Evolutionary conservation across 2,797 vertebrate species (phyloP).

Genomic region (Mus caroli): DNA sequence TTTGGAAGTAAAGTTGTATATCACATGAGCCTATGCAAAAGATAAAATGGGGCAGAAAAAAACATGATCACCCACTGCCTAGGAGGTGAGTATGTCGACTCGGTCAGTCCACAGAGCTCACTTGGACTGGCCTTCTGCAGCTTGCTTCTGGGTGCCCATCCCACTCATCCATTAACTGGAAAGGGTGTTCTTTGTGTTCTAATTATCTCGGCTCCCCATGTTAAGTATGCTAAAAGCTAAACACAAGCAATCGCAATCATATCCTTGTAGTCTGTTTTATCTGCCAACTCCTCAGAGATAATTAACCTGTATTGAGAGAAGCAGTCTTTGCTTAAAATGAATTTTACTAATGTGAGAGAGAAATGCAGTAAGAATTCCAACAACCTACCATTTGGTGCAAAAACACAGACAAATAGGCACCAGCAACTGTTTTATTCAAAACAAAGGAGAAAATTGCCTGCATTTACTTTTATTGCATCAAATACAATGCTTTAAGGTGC

Average conservation of each 20-base stretch:
- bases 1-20: slow-evolving; percentile 71
- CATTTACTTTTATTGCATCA: slow-evolving; percentile 65
- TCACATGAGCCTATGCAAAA: slow-evolving; percentile 57
- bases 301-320: slow-evolving; percentile 86
- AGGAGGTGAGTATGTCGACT: slow-evolving; percentile 44
- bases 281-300: slow-evolving; percentile 86
- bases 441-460: slow-evolving; percentile 77
- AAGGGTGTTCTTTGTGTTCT: slow-evolving; percentile 59
- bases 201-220: slow-evolving; percentile 70
- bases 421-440: slow-evolving; percentile 76
- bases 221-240: slow-evolving; percentile 77
- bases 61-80: slow-evolving; percentile 56
- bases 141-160: slow-evolving; percentile 71
- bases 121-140: slow-evolving; percentile 70
- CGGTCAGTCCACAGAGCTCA: slow-evolving; percentile 63
- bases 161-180: slow-evolving; percentile 78
- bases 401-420: slow-evolving; percentile 73
- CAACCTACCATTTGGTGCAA: slow-evolving; percentile 81
- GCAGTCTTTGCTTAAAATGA: slow-evolving; percentile 84
- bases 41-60: slow-evolving; percentile 42
- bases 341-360: slow-evolving; percentile 84
- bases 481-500: slow-evolving; percentile 64
- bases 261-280: slow-evolving; percentile 83
- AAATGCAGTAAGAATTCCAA: slow-evolving; percentile 85
- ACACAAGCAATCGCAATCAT: slow-evolving; percentile 62